These are phyloP conservation scores for Brachyptera risi DNA, from an alignment of 2,888 invertebrate species.

Conservation along the genomic window DNA sequence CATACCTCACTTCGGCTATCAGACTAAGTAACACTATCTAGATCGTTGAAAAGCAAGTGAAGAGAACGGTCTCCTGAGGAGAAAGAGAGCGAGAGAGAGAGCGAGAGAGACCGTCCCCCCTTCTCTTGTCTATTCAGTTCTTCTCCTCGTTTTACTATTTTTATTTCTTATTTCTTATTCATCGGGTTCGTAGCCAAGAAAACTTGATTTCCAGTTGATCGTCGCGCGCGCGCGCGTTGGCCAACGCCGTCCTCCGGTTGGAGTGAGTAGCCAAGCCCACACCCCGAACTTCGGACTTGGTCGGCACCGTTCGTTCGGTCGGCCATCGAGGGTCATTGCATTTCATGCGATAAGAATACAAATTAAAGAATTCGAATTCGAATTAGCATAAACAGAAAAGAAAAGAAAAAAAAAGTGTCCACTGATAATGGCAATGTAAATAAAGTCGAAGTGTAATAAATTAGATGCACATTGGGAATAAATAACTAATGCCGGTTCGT, in stretches of 20 bases:
- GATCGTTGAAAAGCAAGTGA: background rate
- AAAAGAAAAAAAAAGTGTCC: no score
- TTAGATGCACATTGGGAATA: no score
- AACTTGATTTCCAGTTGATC: background rate
- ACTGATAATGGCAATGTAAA: no score
- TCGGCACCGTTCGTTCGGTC: background rate
- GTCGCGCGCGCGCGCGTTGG: no score
- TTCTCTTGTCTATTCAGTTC: background rate
- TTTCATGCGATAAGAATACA: background rate
- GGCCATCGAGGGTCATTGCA: background rate
- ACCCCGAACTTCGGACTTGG: background rate
- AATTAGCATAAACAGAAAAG: no score
- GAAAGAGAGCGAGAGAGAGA: no score
- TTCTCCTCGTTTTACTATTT: background rate
- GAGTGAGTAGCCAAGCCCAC: conserved; percentile 7
- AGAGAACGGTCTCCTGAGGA: background rate
- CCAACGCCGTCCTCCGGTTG: background rate
- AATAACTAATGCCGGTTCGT: no score
- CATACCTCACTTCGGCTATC: conserved; percentile 24
- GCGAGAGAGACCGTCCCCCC: no score
- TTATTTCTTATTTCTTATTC: conserved; percentile 1
- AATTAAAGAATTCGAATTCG: background rate
- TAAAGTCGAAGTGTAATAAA: no score
- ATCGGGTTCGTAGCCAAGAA: background rate
- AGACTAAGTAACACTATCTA: background rate